Evolutionary conservation across 35 echinoderm and acorn worm genomes (phyloP).

Genomic region (Ophioderma brevispina): DNA sequence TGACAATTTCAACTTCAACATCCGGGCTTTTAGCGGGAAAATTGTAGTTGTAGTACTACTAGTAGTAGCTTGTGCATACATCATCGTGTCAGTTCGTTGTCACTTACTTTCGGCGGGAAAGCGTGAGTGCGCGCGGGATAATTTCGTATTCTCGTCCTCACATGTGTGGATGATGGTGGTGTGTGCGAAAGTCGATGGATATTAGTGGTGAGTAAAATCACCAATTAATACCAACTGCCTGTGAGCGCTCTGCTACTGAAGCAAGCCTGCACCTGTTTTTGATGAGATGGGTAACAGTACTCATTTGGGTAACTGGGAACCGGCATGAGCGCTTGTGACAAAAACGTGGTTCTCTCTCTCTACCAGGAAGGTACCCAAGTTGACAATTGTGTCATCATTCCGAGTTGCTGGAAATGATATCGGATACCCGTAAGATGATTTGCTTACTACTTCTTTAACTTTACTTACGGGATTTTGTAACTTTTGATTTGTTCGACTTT

Average conservation of each 20-base stretch:
- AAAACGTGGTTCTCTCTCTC: neutral
- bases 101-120: neutral
- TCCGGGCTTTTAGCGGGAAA: neutral
- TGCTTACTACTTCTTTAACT: neutral
- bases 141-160: neutral
- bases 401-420: neutral
- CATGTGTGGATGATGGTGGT: neutral
- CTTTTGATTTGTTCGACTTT: neutral
- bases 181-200: neutral
- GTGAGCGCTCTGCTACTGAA: neutral
- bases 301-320: neutral
- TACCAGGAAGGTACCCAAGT: neutral
- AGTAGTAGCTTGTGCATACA: neutral
- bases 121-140: neutral
- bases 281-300: neutral
- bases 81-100: neutral
- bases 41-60: neutral
- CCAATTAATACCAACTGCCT: neutral
- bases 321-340: neutral
- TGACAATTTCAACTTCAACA: slow-evolving; percentile 7
- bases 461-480: neutral
- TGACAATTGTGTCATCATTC: neutral
- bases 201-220: slow-evolving; percentile 6
- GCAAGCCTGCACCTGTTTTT: neutral
- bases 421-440: neutral